Evolutionary conservation across 92 coral and sea anemone genomes (phyloP).

Genomic region (Pocillopora grandis): DNA sequence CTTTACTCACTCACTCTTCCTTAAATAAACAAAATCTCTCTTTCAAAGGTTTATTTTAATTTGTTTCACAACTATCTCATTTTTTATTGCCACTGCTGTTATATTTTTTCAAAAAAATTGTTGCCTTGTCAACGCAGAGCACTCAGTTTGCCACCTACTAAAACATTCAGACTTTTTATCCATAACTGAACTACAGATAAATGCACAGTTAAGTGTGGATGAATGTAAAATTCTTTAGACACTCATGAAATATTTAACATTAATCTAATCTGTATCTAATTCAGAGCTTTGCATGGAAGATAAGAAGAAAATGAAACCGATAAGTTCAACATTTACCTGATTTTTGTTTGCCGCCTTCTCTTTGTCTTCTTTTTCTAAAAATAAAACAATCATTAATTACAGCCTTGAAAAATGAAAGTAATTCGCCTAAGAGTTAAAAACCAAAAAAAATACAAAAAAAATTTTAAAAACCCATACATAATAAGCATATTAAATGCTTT

Average conservation of each 20-base stretch:
- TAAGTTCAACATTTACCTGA: slow-evolving; percentile 52
- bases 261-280: background rate
- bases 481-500: background rate
- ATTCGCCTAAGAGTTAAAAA: no score
- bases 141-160: background rate
- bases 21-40: no score
- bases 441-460: background rate
- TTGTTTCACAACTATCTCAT: no score
- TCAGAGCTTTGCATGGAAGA: background rate
- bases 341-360: slow-evolving; percentile 83
- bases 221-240: no score
- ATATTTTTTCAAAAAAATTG: no score
- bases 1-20: no score
- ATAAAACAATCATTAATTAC: slow-evolving; percentile 2
- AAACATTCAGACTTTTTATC: no score
- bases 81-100: no score
- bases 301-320: background rate
- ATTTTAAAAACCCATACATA: background rate
- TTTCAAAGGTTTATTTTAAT: no score
- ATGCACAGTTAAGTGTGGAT: no score
- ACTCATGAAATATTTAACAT: no score
- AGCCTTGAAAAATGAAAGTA: background rate
- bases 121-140: background rate
- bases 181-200: no score
- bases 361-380: slow-evolving; percentile 92